Conservation (phyloP, 2,888 invertebrate genomes). For the Lasioglossum leucozonium region DNA sequence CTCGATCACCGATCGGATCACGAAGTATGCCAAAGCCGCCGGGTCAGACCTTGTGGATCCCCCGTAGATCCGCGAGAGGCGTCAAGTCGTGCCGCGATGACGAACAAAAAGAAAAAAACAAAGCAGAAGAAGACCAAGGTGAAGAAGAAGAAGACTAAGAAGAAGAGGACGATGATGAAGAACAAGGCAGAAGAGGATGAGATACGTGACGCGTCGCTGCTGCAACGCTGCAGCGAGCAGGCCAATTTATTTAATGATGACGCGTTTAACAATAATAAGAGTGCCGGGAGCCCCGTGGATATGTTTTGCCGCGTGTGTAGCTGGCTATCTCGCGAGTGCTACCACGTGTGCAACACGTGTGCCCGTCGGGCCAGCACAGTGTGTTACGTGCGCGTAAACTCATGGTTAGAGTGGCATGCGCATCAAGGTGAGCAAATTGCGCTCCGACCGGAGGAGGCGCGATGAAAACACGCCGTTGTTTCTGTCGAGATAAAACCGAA, state of each 20-base stretch:
- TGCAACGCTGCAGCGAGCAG: slow-evolving; percentile 18
- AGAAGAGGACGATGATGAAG: not conserved
- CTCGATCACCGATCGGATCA: not conserved
- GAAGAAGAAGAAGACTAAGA: not conserved
- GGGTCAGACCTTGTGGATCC: not conserved
- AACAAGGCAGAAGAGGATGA: not conserved
- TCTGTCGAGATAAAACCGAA: not conserved
- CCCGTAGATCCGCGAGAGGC: not conserved
- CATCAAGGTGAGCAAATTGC: slow-evolving; percentile 66
- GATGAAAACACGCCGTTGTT: not conserved
- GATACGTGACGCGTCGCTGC: slow-evolving; percentile 18
- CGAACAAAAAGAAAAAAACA: not conserved
- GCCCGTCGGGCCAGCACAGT: not conserved
- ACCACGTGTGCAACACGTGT: slow-evolving; percentile 59
- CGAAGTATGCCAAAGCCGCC: not conserved
- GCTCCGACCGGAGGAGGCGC: not conserved
- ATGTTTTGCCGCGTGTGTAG: slow-evolving; percentile 44
- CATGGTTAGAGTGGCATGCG: slow-evolving; percentile 43
- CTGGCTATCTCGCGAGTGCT: slow-evolving; percentile 12
- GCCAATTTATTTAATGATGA: slow-evolving; percentile 72
- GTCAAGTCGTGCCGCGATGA: not conserved
- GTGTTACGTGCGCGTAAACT: slow-evolving; percentile 46
- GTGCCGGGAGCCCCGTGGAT: slow-evolving; percentile 39
- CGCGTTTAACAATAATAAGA: slow-evolving; percentile 72
- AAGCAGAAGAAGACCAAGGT: not conserved